Percentiles rank a stretch among this genome's conserved stretches.
Evolutionary conservation across 2,113 vertebrate species (phyloP).

Genomic region (Ictidomys tridecemlineatus): DNA sequence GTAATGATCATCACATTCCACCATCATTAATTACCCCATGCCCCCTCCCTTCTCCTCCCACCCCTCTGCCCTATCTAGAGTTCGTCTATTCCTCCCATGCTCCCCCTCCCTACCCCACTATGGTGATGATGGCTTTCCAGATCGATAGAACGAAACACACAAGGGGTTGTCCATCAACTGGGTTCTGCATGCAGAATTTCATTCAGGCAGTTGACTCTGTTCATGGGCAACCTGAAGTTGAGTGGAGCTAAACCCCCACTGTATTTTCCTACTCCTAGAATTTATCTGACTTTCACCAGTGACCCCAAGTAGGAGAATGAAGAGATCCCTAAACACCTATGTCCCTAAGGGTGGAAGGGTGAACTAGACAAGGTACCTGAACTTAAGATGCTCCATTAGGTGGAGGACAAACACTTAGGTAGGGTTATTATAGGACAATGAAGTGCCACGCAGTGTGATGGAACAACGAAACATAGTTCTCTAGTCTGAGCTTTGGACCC

Average conservation of each 20-base stretch:
- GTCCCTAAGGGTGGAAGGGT: neutral
- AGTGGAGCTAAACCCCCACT: neutral
- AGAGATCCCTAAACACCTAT: neutral
- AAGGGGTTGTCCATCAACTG: neutral
- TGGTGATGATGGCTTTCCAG: conserved; percentile 24
- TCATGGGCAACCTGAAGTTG: neutral
- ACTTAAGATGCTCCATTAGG: neutral
- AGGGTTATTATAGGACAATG: neutral
- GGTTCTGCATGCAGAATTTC: neutral
- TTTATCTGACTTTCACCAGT: neutral
- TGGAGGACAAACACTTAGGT: neutral
- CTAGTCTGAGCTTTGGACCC: neutral
- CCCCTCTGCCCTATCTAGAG: too few species aligned
- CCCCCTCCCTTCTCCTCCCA: too few species aligned
- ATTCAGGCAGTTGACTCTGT: neutral
- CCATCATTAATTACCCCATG: too few species aligned
- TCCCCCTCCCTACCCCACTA: too few species aligned
- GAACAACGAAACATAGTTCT: neutral
- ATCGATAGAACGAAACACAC: neutral
- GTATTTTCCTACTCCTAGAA: neutral
- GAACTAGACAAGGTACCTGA: neutral
- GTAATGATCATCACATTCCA: too few species aligned
- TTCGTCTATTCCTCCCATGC: too few species aligned
- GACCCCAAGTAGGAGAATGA: neutral
- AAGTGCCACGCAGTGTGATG: neutral